Percentiles rank a stretch among this genome's conserved stretches.
Evolutionary conservation across 64 coral and sea anemone genomes (phyloP).

Genomic region (Hydrozoanthus tunicans): DNA sequence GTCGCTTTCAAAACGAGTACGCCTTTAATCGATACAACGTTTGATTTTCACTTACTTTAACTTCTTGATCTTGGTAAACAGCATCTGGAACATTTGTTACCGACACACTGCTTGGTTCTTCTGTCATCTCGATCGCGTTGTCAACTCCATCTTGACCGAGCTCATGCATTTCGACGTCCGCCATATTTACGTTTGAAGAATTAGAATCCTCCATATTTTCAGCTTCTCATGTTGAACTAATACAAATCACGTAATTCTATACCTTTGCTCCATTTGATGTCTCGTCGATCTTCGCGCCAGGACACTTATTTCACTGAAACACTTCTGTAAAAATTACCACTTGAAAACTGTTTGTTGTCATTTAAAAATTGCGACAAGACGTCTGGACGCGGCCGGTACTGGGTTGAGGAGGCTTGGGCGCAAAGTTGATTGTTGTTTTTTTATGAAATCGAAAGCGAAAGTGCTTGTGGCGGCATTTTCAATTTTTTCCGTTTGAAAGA

Average conservation of each 20-base stretch:
- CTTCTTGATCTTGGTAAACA: conserved; percentile 78
- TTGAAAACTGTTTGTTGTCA: background rate
- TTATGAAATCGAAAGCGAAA: conserved; percentile 8
- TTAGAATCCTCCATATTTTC: background rate
- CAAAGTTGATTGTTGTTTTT: background rate
- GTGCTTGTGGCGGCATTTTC: conserved; percentile 28
- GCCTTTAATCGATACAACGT: background rate
- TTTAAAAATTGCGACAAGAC: conserved; percentile 11
- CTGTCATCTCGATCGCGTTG: conserved; percentile 25
- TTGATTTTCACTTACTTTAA: conserved; percentile 51
- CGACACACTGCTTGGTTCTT: conserved; percentile 71
- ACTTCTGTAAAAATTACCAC: background rate
- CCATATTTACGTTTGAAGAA: conserved; percentile 19
- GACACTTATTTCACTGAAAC: background rate
- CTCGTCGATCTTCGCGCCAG: background rate
- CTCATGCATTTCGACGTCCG: conserved; percentile 51
- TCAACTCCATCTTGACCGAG: background rate
- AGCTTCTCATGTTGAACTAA: background rate
- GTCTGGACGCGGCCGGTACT: background rate
- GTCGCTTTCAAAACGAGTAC: too few species aligned
- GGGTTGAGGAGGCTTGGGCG: background rate
- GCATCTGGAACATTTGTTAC: conserved; percentile 76
- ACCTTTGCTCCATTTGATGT: background rate
- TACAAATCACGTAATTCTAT: conserved; percentile 4
- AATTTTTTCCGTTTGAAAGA: background rate